Percentiles rank a stretch among this genome's conserved stretches.
These are phyloP conservation scores for Apostichopus parvimensis DNA, from an alignment of 35 echinoderm and acorn worm species.

Conservation along the genomic window DNA sequence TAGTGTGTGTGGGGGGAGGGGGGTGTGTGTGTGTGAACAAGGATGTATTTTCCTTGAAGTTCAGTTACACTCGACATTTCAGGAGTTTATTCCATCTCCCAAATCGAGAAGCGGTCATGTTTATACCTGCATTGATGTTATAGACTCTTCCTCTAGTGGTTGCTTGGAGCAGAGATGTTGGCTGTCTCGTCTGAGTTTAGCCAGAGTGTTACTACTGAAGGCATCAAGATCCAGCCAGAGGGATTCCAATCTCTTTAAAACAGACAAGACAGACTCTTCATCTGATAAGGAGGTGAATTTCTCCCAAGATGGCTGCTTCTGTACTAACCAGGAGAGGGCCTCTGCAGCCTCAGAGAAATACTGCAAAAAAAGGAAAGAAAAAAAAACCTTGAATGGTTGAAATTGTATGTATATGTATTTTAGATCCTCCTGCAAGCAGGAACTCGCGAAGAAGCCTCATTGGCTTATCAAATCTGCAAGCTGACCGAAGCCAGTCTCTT, in stretches of 20 bases:
- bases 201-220: conserved; percentile 60
- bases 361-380: not conserved
- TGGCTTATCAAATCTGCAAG: too few species aligned
- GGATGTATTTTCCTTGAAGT: too few species aligned
- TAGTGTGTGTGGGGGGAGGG: not conserved
- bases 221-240: conserved; percentile 85
- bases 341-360: conserved; percentile 87
- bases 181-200: conserved; percentile 42
- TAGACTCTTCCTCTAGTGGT: not conserved
- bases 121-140: conserved; percentile 32
- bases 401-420: too few species aligned
- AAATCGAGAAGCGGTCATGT: not conserved
- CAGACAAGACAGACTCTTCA: conserved; percentile 75
- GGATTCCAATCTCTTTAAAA: conserved; percentile 90
- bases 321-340: conserved; percentile 79
- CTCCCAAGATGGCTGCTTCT: conserved; percentile 72
- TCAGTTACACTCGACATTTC: too few species aligned
- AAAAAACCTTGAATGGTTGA: not conserved
- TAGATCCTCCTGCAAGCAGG: too few species aligned
- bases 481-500: too few species aligned
- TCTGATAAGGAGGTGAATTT: conserved; percentile 64
- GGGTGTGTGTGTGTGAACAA: too few species aligned
- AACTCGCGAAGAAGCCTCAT: too few species aligned
- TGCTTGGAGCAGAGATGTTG: not conserved
- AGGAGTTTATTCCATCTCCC: not conserved